Evolutionary conservation across 2,113 vertebrate species (phyloP), one percentile per base, ranked within the genome.

Genomic region (Psilopsiagon aurifrons): DNA sequence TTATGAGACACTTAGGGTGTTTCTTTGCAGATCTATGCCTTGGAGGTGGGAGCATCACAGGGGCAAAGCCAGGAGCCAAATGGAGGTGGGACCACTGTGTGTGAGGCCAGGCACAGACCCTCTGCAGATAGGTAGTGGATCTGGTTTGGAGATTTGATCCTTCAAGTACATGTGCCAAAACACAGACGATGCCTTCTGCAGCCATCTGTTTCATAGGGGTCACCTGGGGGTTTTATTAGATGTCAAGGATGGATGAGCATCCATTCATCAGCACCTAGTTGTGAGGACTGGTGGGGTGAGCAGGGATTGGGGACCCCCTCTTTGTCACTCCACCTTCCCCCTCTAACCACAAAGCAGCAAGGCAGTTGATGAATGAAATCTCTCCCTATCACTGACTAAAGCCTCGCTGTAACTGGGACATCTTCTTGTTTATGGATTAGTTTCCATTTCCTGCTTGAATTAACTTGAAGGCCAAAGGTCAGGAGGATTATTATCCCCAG

Each of bases 1-100:
- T 98, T 98, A 97, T 97, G 97, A 98, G 97, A 96, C 97, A 91
- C 94, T 94, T 96, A 51, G 92, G 96, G 97, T 96, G 94, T 95
- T 96, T 93, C 97, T 98, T 95, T 88, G 96, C 94, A 83, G 96
- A 96, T 84, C 97, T 90, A 41, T 95, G 93, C 91, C 90, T 57
- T 73, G 85, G 44, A 49, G 92, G 91, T 90, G 95, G 75, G 77
- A 76, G 95, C 95, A 86, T 88, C 68, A 6, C 5, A 3, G 55
- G 63, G 83, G 28, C 71, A 91, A 62, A 75, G 47, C 64, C 0
- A 0, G 69, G 47, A 76, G 35, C 67, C 8, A 3, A 8, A 4
- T 0, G 1, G 73, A 83, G 52, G 9, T 35, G 70, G 52, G 59
- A 41, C 46, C 60, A 8, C 13, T 6, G 17, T 18, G 5, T 18